Evolutionary conservation across 2,888 invertebrate species (phyloP).

Genomic region (Laothoe populi): DNA sequence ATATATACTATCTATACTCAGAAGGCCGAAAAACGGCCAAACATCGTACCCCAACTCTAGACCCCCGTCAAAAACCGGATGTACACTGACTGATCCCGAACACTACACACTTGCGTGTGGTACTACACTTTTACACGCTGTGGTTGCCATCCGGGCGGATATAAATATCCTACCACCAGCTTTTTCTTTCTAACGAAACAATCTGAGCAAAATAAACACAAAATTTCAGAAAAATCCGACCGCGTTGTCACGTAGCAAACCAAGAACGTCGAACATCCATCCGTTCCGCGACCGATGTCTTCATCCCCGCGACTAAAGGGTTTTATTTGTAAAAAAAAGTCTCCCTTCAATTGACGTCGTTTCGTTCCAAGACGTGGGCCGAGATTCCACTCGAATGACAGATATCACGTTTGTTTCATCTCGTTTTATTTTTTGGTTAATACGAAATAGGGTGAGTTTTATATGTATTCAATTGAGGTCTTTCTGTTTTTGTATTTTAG

Average conservation of each 20-base stretch:
- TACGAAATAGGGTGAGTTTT: neutral
- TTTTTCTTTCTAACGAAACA: no score
- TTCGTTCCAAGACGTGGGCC: neutral
- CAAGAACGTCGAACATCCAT: constrained; percentile 25
- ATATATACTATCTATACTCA: no score
- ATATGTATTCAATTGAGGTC: neutral
- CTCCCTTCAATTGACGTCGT: constrained; percentile 41
- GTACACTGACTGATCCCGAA: no score
- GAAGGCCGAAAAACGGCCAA: no score
- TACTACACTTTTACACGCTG: no score
- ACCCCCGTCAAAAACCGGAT: no score
- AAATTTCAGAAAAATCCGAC: neutral
- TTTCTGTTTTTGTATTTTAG: neutral
- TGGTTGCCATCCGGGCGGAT: no score
- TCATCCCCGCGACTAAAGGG: constrained; percentile 39
- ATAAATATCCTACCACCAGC: no score
- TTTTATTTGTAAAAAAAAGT: constrained; percentile 40
- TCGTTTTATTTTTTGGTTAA: constrained; percentile 1
- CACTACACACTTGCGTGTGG: no score
- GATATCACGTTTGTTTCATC: constrained; percentile 17
- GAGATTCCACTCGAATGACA: constrained; percentile 8
- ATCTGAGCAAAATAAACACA: neutral
- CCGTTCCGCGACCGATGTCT: constrained; percentile 29
- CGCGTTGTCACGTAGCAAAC: constrained; percentile 12
- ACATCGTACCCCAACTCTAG: no score